A percentile compares a stretch with the other conserved stretches of the same genome.
Evolutionary conservation across 2,113 vertebrate genomes (phyloP).

Genomic region (Hylia prasina): DNA sequence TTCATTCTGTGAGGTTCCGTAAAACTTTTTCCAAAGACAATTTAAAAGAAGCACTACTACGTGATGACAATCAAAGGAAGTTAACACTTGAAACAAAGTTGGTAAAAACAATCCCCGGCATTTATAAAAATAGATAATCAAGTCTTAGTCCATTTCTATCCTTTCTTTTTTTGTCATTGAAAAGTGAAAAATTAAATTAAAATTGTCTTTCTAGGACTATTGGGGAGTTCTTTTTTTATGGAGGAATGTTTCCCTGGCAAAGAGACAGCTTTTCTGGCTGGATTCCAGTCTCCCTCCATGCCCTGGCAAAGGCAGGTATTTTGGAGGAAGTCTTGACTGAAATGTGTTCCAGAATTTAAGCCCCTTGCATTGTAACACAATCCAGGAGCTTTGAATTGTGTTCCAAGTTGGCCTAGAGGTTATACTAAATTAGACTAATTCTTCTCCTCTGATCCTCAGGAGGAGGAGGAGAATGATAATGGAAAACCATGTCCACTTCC

Average conservation of each 20-base stretch:
- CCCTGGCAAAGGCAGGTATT: neutral
- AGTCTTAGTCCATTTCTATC: neutral
- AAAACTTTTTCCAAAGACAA: neutral
- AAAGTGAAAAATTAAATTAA: neutral
- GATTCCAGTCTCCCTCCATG: neutral
- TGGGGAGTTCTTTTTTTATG: neutral
- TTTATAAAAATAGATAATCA: neutral
- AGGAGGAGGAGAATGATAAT: neutral
- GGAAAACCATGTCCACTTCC: neutral
- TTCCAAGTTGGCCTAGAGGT: neutral
- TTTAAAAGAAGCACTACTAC: neutral
- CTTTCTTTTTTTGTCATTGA: neutral
- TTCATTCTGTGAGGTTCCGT: neutral
- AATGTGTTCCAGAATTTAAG: neutral
- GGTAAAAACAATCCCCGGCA: neutral
- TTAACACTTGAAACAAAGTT: neutral
- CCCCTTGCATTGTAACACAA: neutral
- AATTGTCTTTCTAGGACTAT: neutral
- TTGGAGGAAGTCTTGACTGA: neutral
- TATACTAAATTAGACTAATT: neutral
- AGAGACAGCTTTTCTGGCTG: neutral
- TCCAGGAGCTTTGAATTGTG: neutral
- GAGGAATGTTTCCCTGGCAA: constrained; percentile 20
- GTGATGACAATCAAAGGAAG: neutral
- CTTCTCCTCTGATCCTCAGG: neutral